Conservation (phyloP, 2,797 vertebrate genomes). For the Falco columbarius region DNA sequence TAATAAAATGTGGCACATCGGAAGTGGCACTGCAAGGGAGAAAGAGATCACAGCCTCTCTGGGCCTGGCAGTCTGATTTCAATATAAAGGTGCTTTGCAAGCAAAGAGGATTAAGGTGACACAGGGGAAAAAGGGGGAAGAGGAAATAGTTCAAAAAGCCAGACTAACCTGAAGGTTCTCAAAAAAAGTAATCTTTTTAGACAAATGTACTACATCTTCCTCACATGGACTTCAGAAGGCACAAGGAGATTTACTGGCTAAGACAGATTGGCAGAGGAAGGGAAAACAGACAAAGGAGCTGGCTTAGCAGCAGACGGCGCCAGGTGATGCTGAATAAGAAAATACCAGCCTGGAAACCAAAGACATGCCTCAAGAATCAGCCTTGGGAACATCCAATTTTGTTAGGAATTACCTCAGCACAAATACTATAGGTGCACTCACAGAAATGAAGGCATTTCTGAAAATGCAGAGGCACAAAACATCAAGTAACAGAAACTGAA, state of each 20-base stretch:
- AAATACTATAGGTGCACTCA: background rate
- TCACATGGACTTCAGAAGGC: background rate
- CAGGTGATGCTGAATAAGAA: constrained; percentile 22
- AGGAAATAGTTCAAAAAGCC: background rate
- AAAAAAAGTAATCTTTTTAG: background rate
- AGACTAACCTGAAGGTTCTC: background rate
- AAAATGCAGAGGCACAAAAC: background rate
- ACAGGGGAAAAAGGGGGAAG: background rate
- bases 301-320: constrained; percentile 19
- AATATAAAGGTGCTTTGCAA: background rate
- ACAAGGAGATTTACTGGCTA: constrained; percentile 9
- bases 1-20: constrained; percentile 11
- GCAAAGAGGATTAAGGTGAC: background rate
- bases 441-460: background rate
- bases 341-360: constrained; percentile 33
- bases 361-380: constrained; percentile 10
- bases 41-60: background rate
- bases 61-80: background rate
- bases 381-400: background rate
- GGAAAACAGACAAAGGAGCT: constrained; percentile 29
- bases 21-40: constrained; percentile 7
- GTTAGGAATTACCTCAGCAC: background rate
- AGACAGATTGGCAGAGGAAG: constrained; percentile 17
- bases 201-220: background rate
- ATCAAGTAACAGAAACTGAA: background rate